A percentile compares a stretch with the other conserved stretches of the same genome.
These are phyloP conservation scores for Autographa pulchrina DNA, from an alignment of 2,888 invertebrate species.

Conservation along the genomic window DNA sequence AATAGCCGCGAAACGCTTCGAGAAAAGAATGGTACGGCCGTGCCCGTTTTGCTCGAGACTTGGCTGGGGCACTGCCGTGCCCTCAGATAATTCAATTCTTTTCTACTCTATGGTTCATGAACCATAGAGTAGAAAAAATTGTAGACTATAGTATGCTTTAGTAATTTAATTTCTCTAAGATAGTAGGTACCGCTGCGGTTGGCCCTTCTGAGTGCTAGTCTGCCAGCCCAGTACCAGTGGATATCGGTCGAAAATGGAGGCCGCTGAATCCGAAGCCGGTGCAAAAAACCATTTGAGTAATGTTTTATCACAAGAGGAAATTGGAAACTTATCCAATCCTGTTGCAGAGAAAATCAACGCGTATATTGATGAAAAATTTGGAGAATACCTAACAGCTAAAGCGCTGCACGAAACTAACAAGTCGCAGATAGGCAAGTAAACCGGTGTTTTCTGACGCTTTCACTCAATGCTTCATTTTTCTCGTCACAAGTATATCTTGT, in stretches of 20 bases:
- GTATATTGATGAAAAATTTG: constrained; percentile 89
- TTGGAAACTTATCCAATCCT: constrained; percentile 73
- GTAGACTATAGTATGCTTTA: too few species aligned
- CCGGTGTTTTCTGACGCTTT: constrained; percentile 73
- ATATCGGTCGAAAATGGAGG: constrained; percentile 80
- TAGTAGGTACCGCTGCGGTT: too few species aligned
- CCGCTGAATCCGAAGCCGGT: constrained; percentile 80
- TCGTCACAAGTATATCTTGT: neutral
- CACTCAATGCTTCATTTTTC: constrained; percentile 39
- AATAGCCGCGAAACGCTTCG: too few species aligned
- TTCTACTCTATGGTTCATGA: too few species aligned
- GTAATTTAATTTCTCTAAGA: too few species aligned
- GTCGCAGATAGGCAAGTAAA: constrained; percentile 89
- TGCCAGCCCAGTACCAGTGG: constrained; percentile 1
- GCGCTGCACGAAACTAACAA: constrained; percentile 92
- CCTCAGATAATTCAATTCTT: too few species aligned
- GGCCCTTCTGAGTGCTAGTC: neutral
- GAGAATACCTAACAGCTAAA: constrained; percentile 92
- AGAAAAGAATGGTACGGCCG: too few species aligned
- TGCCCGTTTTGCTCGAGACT: too few species aligned
- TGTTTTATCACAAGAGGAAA: constrained; percentile 83
- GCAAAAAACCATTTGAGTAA: constrained; percentile 83
- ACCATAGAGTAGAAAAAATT: too few species aligned
- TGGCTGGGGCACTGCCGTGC: too few species aligned
- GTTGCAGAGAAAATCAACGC: constrained; percentile 90